Conservation (phyloP, 2,888 invertebrate genomes). For the Sthenelais limicola region DNA sequence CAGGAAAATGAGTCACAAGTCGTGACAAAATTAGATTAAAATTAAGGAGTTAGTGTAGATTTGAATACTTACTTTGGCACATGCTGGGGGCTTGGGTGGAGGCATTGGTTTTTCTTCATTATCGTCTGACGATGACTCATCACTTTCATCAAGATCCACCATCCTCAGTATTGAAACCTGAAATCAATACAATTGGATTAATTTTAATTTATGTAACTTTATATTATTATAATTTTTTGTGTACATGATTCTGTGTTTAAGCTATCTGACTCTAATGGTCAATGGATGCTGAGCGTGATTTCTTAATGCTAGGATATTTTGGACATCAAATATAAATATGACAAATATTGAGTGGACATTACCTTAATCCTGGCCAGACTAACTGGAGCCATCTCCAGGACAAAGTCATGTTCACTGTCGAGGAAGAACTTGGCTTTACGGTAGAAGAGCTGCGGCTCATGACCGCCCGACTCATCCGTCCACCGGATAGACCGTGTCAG, state of each 20-base stretch:
- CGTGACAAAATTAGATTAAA: no score
- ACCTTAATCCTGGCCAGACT: slow-evolving; percentile 67
- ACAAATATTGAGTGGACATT: slow-evolving; percentile 18
- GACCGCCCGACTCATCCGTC: slow-evolving; percentile 65
- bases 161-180: slow-evolving; percentile 64
- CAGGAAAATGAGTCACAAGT: no score
- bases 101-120: slow-evolving; percentile 43
- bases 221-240: no score
- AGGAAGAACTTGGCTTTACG: slow-evolving; percentile 64
- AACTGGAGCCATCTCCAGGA: slow-evolving; percentile 60
- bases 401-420: slow-evolving; percentile 69
- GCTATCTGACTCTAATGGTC: no score
- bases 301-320: not conserved
- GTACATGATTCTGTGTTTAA: no score
- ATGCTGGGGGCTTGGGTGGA: slow-evolving; percentile 59
- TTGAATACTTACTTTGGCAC: slow-evolving; percentile 63
- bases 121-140: slow-evolving; percentile 46
- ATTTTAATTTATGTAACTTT: no score
- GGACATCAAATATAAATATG: not conserved
- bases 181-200: no score
- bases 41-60: not conserved
- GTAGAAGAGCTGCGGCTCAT: slow-evolving; percentile 63
- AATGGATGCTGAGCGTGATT: no score
- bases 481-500: slow-evolving; percentile 64
- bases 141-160: slow-evolving; percentile 53